Evolutionary conservation across 2,113 vertebrate species (phyloP), one percentile per base, ranked within the genome.

Genomic region (Notarius lentiginosus): DNA sequence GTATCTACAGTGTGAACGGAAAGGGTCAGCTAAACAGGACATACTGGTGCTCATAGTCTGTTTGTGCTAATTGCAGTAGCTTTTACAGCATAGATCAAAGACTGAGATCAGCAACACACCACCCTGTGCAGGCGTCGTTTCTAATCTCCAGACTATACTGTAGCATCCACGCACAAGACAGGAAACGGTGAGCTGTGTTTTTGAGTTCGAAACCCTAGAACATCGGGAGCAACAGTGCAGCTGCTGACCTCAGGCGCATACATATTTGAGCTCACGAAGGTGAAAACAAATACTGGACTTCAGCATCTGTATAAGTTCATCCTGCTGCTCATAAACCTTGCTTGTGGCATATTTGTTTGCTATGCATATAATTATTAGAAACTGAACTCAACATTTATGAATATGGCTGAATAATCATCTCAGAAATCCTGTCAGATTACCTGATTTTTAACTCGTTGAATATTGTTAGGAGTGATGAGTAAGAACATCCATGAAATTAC

Each of bases 31-130:
- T 80, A 84, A 80, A 88, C 58, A 88, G 83, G 77, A 81, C 66
- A 80, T 84, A 47, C 34, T 47, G 49, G 22, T 14, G n/a, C n/a
- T 61, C 34, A 15, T 24, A 47, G 18, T 55, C 84, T 73, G 76
- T 84, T 84, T 84, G 53, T 72, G 27, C 61, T 84, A 75, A 84
- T 79, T 65, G 63, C 80, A 11, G 12, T 79, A 86, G 65, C 58
- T 10, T 30, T 89, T 84, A 84, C 47, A 4, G 58, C 49, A 12
- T 6, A 24, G 56, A 86, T 79, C 82, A 75, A 58, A 87, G 70
- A 6, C 30, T 14, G 7, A 30, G 14, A 79, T 72, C 22, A 22
- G 14, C 47, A 27, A 5, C 70, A n/a, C 75, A 34, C 41, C 83
- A 8, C 56, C 49, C 56, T 18, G 41, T 18, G 30, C 60, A 79